A percentile compares a stretch with the other conserved stretches of the same genome.
Conservation (phyloP, 2,113 vertebrate genomes). For the Prietella phreatophila region DNA sequence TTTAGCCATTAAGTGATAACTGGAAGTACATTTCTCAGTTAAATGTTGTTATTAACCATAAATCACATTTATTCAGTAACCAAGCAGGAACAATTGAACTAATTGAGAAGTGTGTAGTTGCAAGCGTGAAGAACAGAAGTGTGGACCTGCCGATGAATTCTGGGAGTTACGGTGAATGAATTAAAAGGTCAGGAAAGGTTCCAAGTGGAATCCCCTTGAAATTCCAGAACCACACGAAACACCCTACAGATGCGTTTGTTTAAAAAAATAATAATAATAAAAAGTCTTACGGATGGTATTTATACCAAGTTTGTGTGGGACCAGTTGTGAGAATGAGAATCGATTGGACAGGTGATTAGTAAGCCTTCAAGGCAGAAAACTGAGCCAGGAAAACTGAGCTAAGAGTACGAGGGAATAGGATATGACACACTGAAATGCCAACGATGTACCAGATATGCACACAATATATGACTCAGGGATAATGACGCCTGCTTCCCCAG, state of each 20-base stretch:
- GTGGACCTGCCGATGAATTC: background rate
- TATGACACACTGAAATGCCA: background rate
- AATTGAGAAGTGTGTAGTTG: background rate
- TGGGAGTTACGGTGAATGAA: background rate
- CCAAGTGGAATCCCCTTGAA: background rate
- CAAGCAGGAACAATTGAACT: background rate
- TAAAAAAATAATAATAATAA: too few species aligned
- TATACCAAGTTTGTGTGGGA: background rate
- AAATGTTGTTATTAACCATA: background rate
- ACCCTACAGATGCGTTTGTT: background rate
- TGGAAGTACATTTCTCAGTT: background rate
- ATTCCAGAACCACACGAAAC: background rate
- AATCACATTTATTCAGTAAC: background rate
- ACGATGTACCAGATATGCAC: background rate
- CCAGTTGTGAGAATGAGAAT: background rate
- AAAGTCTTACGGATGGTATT: background rate
- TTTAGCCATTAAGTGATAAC: background rate
- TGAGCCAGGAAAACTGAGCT: background rate
- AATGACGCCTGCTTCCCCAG: background rate
- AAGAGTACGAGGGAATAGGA: background rate
- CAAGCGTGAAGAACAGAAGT: background rate
- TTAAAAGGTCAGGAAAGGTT: background rate
- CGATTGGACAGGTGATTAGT: background rate
- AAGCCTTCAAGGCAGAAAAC: background rate
- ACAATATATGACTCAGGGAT: background rate